Conservation (phyloP, 2,113 vertebrate species). For the Orycteropus afer region DNA sequence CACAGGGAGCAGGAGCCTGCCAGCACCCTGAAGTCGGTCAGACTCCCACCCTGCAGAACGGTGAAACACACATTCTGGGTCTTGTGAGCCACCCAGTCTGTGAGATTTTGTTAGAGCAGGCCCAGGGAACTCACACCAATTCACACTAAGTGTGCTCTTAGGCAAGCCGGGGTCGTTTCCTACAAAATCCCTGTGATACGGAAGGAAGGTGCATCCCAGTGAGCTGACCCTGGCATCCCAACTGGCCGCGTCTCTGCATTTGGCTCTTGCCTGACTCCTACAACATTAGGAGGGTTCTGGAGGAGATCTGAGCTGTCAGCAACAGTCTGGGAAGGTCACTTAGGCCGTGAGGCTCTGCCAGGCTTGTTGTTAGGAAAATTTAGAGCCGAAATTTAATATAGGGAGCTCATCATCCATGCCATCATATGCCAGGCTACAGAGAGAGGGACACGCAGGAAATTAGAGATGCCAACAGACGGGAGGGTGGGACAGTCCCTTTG, state of each 20-base stretch:
- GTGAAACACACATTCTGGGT: background rate
- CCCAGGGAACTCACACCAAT: background rate
- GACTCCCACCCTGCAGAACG: background rate
- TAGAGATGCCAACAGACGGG: constrained; percentile 83
- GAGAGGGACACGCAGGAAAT: constrained; percentile 69
- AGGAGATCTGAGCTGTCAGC: constrained; percentile 62
- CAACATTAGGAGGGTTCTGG: constrained; percentile 39
- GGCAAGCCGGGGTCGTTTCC: too few relatives aligned
- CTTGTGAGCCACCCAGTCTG: background rate
- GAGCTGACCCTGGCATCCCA: accelerated
- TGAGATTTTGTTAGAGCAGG: background rate
- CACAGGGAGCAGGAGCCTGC: background rate
- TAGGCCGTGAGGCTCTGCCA: constrained; percentile 70
- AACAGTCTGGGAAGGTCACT: constrained; percentile 60
- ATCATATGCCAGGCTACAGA: constrained; percentile 29
- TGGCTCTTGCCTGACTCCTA: constrained; percentile 43
- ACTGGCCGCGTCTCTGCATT: background rate
- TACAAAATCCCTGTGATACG: background rate
- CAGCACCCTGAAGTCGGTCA: background rate
- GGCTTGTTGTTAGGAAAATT: constrained; percentile 69
- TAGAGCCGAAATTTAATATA: constrained; percentile 73
- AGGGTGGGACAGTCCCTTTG: constrained; percentile 82
- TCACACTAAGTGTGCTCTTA: background rate
- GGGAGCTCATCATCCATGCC: constrained; percentile 62
- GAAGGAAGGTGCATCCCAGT: background rate